A percentile compares a stretch with the other conserved stretches of the same genome.
Evolutionary conservation across 2,797 vertebrate genomes (phyloP).

Genomic region (Poeciliopsis presidionis): DNA sequence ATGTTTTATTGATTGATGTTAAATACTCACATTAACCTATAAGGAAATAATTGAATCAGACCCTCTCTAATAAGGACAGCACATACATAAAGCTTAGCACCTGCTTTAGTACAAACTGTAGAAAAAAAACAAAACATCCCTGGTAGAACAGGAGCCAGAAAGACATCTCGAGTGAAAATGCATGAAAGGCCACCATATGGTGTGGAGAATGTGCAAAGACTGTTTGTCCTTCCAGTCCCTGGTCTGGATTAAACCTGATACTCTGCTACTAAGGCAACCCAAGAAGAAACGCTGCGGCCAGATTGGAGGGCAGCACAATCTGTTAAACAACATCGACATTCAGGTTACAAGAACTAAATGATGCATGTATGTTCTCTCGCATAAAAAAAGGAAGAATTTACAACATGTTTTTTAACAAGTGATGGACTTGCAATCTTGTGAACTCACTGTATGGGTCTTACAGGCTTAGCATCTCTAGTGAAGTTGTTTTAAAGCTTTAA

Average conservation of each 20-base stretch:
- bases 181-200: slow-evolving; percentile 83
- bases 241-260: slow-evolving; percentile 78
- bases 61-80: slow-evolving; percentile 56
- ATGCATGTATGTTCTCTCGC: neutral
- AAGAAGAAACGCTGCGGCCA: slow-evolving; percentile 61
- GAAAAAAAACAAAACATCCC: slow-evolving; percentile 47
- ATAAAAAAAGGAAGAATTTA: neutral
- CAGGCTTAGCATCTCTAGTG: neutral
- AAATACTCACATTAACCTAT: slow-evolving; percentile 45
- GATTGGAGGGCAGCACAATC: slow-evolving; percentile 63
- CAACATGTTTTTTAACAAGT: neutral
- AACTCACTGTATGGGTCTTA: neutral
- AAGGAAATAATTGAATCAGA: slow-evolving; percentile 45
- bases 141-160: slow-evolving; percentile 43
- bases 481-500: neutral
- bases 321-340: slow-evolving; percentile 50
- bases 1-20: slow-evolving; percentile 56
- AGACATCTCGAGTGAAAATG: slow-evolving; percentile 66
- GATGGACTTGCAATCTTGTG: neutral
- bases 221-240: slow-evolving; percentile 69
- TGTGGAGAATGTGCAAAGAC: slow-evolving; percentile 64
- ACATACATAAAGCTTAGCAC: slow-evolving; percentile 64
- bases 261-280: slow-evolving; percentile 82
- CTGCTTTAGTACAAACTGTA: slow-evolving; percentile 57
- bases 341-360: slow-evolving; percentile 20